phyloP scores from a whole-genome alignment of 2,113 vertebrate species.

The Perca flavescens region DNA sequence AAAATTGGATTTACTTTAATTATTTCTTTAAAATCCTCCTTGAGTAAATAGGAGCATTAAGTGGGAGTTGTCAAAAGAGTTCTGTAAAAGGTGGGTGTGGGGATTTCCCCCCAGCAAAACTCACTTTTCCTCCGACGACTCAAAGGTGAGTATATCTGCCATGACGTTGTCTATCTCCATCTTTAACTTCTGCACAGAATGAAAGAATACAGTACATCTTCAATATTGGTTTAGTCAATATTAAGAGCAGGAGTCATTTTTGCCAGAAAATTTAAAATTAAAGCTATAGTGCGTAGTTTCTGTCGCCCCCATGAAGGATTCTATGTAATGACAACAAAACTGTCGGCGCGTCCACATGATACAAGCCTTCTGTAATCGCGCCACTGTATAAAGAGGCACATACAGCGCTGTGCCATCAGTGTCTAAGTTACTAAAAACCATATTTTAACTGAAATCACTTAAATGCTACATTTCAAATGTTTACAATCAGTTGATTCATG shows the following conservation, averaged over 20 bases:
- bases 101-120: conserved; percentile 42
- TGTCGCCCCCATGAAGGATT: too few relatives aligned
- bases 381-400: too few relatives aligned
- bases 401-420: too few relatives aligned
- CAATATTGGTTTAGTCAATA: background rate
- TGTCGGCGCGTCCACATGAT: too few relatives aligned
- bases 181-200: conserved; percentile 88
- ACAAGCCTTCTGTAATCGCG: too few relatives aligned
- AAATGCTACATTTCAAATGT: too few relatives aligned
- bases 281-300: too few relatives aligned
- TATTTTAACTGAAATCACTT: too few relatives aligned
- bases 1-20: background rate
- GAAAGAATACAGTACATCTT: conserved; percentile 3
- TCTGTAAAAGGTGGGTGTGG: background rate
- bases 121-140: conserved; percentile 88
- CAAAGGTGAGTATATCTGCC: conserved; percentile 90
- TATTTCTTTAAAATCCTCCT: background rate
- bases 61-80: background rate
- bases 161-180: conserved; percentile 90
- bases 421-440: too few relatives aligned
- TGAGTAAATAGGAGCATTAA: background rate
- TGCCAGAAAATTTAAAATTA: background rate
- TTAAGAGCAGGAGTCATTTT: background rate
- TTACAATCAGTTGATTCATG: too few relatives aligned
- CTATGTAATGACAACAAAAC: too few relatives aligned